Evolutionary conservation across 1,140 invertebrate genomes (phyloP), one percentile per base, ranked within the genome.

Genomic region (Amyelois transitella): DNA sequence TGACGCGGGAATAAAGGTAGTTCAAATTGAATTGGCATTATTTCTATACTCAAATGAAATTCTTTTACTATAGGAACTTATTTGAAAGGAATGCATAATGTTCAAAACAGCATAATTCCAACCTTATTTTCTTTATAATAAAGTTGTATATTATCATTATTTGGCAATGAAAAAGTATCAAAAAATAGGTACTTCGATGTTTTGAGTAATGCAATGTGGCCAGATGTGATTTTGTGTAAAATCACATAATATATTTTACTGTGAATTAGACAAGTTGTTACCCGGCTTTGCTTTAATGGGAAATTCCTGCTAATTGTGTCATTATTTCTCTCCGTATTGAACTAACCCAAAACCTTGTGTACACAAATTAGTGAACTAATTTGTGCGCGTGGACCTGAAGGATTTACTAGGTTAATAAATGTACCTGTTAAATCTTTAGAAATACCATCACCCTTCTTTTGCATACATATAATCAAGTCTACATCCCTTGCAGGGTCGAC

Each of bases 121-220:
- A 28, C 17, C 18, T 21, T 54, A 54, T 24, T 20, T 7, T 4
- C 20, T 24, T 12, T 44, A 14, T 12, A 44, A 8, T 44, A 53
- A 8, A 17, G 32, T 28, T 18, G 32, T 18, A 32, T 43, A 20
- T 43, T 43, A 18, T 38, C 8, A 24, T 44, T 14, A 44, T 45
- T 24, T 2, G n/a, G 19, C 20, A 52, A 53, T 53, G 53, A 60
- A 54, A 64, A 56, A 44, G 51, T 47, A 43, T 32, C 48, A 56
- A 53, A 52, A 44, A 18, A 49, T 54, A 10, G 62, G 59, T 53
- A 65, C 60, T 63, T 54, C 52, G 60, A 62, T 58, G 64, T 60
- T 62, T n/a, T 66, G 60, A 63, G 52, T 60, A 69, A 69, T 66
- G 60, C 56, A 69, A 50, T 45, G 58, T 53, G 54, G 24, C 63